Evolutionary conservation across 2,888 invertebrate species (phyloP), one percentile per base, ranked within the genome.

Genomic region (Cremastinae sp.): DNA sequence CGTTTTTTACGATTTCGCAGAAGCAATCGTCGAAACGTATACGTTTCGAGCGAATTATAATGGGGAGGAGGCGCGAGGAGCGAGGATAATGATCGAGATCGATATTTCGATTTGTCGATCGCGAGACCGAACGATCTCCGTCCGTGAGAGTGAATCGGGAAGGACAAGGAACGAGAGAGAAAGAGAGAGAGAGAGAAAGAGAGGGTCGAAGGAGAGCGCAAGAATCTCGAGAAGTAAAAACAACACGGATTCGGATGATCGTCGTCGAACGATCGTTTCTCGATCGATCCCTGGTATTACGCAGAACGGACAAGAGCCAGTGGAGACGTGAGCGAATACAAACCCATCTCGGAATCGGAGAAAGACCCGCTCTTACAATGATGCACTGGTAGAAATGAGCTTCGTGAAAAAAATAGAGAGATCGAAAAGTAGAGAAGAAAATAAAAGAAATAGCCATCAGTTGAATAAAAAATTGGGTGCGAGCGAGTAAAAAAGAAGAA

Each of bases 221-320:
- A 83, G 56, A 59, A 68, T 76, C 72, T 64, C 59, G 66, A 75
- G 79, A 68, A 61, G 79, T 79, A 83, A 83, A 83, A 83, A 82
- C 86, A 86, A 86, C 86, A 85, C 78, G 85, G 84, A 85, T 85
- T 83, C 61, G 59, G 64, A 71, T 68, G 74, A 69, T 74, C 66
- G 78, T 49, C 65, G 71, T 76, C 66, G 79, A 81, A 82, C 82
- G 83, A 83, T 84, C 84, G 86, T 79, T 84, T 66, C 72, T 64
- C 81, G 80, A 81, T 83, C 84, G 85, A 84, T 87, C 86, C 83
- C 88, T 88, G 88, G 88, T 87, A 88, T 88, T 88, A 88, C 88
- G 88, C 88, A 86, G 87, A 28, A 83, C 85, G 84, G 84, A 86
- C 82, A 82, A 85, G 83, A 80, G 83, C 81, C 51, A 59, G 66